These are phyloP conservation scores for Micoletzkya japonica DNA, from an alignment of 2,888 invertebrate genomes.

Conservation along the genomic window DNA sequence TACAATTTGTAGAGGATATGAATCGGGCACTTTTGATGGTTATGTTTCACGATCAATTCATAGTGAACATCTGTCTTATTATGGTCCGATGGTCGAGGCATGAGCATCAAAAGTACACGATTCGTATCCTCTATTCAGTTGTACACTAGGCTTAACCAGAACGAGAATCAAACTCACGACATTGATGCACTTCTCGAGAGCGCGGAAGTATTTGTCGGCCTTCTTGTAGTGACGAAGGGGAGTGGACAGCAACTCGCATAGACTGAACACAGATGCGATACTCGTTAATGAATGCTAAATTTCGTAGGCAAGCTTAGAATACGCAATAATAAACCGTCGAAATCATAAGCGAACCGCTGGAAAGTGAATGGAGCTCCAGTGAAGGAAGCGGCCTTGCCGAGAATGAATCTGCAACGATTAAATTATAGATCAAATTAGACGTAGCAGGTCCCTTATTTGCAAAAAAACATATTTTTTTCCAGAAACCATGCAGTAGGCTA, in stretches of 20 bases:
- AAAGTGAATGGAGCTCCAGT: constrained; percentile 26
- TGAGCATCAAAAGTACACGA: too few relatives aligned
- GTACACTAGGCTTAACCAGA: background rate
- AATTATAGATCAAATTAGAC: too few relatives aligned
- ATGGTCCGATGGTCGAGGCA: too few relatives aligned
- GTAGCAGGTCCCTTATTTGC: too few relatives aligned
- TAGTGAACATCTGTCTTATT: too few relatives aligned
- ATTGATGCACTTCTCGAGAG: constrained; percentile 77
- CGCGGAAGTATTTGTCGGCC: constrained; percentile 93
- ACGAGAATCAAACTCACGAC: constrained; percentile 27
- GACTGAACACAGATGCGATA: constrained; percentile 66
- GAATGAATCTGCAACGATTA: constrained; percentile 23
- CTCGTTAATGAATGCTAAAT: background rate
- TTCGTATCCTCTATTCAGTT: too few relatives aligned
- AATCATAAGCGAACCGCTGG: constrained; percentile 8
- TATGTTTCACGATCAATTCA: too few relatives aligned
- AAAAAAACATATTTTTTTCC: too few relatives aligned
- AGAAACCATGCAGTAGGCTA: too few relatives aligned
- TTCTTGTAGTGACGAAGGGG: constrained; percentile 91
- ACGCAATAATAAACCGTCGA: background rate
- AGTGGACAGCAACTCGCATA: constrained; percentile 86
- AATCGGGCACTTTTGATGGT: too few relatives aligned
- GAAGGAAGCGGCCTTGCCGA: constrained; percentile 18
- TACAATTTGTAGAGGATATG: too few relatives aligned
- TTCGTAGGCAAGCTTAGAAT: background rate